phyloP scores from a whole-genome alignment of 2,113 vertebrate species.

The Poecilia latipinna region DNA sequence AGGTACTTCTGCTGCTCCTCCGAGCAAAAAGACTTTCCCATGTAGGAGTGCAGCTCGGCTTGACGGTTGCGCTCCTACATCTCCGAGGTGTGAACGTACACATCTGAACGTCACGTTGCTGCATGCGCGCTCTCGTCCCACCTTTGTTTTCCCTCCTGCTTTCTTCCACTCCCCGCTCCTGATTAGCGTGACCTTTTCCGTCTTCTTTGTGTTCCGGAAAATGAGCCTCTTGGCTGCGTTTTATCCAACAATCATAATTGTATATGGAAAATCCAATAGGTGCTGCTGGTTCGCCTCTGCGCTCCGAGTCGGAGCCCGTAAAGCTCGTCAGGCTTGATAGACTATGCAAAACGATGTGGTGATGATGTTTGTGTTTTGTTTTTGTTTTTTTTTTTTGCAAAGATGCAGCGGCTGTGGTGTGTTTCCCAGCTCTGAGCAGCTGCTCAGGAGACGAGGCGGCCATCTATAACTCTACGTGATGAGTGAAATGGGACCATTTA shows the following conservation, averaged over 20 bases:
- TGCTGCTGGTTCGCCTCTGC: background rate
- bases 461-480: background rate
- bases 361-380: slow-evolving; percentile 10
- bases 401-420: slow-evolving; percentile 27
- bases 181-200: slow-evolving; percentile 59
- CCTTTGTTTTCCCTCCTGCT: background rate
- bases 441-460: slow-evolving; percentile 1
- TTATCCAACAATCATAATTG: slow-evolving; percentile 29
- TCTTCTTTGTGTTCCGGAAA: slow-evolving; percentile 24
- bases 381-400: background rate
- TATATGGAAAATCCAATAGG: slow-evolving; percentile 11
- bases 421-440: slow-evolving; percentile 6
- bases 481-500: slow-evolving; percentile 30
- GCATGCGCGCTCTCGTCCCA: slow-evolving; percentile 1
- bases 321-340: slow-evolving; percentile 10
- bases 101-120: slow-evolving; percentile 22
- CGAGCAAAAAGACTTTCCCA: background rate
- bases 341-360: slow-evolving; percentile 29
- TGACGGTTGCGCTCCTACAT: background rate
- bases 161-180: slow-evolving; percentile 3
- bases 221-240: slow-evolving; percentile 19
- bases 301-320: slow-evolving; percentile 12
- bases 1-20: slow-evolving; percentile 1
- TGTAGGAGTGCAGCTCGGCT: slow-evolving; percentile 14
- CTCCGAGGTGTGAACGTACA: slow-evolving; percentile 17